A percentile compares a stretch with the other conserved stretches of the same genome.
phyloP scores from a whole-genome alignment of 2,797 vertebrate species.

The Bradypodion ventrale region DNA sequence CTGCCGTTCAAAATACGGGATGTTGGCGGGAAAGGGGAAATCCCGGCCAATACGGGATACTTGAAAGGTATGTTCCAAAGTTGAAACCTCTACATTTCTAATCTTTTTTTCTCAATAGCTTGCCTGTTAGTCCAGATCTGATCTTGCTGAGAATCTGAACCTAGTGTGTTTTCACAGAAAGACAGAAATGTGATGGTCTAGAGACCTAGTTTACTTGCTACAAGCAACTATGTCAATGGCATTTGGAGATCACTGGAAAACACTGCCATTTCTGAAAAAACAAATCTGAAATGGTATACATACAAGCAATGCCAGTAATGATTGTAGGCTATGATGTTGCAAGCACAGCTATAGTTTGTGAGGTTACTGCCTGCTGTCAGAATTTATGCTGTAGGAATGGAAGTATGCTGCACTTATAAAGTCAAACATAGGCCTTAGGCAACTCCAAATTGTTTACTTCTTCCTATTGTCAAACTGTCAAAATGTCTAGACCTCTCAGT shows the following conservation, averaged over 20 bases:
- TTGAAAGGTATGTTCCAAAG: no score
- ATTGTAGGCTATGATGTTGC: background rate
- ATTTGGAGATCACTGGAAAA: background rate
- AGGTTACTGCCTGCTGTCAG: background rate
- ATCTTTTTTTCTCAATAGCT: no score
- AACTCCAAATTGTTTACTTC: background rate
- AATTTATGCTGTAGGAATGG: background rate
- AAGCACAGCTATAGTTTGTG: background rate
- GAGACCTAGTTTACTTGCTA: background rate
- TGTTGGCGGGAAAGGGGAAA: no score
- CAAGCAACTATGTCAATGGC: background rate
- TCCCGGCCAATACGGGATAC: no score
- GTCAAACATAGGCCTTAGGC: background rate
- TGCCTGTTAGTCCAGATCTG: no score
- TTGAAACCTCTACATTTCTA: no score
- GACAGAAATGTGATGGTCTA: background rate
- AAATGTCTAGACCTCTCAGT: no score
- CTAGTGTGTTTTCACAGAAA: background rate
- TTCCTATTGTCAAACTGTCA: slow-evolving; percentile 14
- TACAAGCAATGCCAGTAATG: background rate
- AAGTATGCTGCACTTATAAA: background rate
- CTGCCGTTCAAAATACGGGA: no score
- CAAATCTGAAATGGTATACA: background rate
- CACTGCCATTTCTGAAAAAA: background rate
- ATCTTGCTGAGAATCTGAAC: background rate